These are phyloP conservation scores for Delia radicum DNA, from an alignment of 1,140 invertebrate genomes.

Conservation along the genomic window DNA sequence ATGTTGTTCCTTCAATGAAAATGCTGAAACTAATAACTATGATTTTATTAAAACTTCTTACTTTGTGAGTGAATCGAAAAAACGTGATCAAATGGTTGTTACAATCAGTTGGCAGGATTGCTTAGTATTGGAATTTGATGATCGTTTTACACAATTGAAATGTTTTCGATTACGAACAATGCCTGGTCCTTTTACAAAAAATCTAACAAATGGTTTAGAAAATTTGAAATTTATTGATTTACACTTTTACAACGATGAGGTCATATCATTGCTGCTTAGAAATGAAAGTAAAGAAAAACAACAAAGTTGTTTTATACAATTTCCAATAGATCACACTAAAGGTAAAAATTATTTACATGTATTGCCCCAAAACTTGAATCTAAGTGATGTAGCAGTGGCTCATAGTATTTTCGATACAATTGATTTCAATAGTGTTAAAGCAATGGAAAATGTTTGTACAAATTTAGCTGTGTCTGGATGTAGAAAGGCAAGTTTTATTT, in stretches of 20 bases:
- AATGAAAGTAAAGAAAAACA: slow-evolving; percentile 60
- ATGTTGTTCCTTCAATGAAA: slow-evolving; percentile 47
- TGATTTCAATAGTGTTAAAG: slow-evolving; percentile 59
- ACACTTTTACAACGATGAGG: slow-evolving; percentile 80
- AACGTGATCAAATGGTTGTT: slow-evolving; percentile 41
- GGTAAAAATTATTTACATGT: slow-evolving; percentile 54
- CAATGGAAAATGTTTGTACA: slow-evolving; percentile 73
- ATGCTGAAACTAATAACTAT: slow-evolving; percentile 53
- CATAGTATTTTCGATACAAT: slow-evolving; percentile 58
- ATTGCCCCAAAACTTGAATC: slow-evolving; percentile 55
- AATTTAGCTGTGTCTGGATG: slow-evolving; percentile 82
- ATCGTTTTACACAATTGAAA: slow-evolving; percentile 32
- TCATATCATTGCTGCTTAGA: slow-evolving; percentile 70
- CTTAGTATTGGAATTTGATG: slow-evolving; percentile 44
- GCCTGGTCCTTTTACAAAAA: slow-evolving; percentile 47
- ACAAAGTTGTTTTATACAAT: slow-evolving; percentile 66
- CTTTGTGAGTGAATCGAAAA: slow-evolving; percentile 36
- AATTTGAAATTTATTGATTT: slow-evolving; percentile 50
- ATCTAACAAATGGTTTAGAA: slow-evolving; percentile 37
- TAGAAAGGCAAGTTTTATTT: slow-evolving; percentile 67
- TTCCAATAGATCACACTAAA: slow-evolving; percentile 60
- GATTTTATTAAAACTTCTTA: slow-evolving; percentile 51
- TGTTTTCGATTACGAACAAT: slow-evolving; percentile 43
- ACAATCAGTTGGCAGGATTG: slow-evolving; percentile 41
- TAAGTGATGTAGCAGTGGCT: slow-evolving; percentile 58